Percentiles rank a stretch among this genome's conserved stretches.
Evolutionary conservation across 2,113 vertebrate genomes (phyloP).

Genomic region (Genyomyrus donnyi): DNA sequence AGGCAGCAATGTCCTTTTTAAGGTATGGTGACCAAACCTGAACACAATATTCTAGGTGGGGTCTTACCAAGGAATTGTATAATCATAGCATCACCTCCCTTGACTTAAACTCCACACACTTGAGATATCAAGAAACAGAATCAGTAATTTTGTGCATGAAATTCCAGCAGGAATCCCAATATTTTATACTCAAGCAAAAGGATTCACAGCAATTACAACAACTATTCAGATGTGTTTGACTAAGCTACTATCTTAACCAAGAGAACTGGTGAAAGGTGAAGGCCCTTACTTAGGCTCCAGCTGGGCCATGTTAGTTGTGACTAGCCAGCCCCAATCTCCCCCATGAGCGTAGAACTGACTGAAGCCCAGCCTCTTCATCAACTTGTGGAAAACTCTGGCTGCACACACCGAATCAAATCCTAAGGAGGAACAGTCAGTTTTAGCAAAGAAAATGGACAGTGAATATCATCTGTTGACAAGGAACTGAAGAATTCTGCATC

Average conservation of each 20-base stretch:
- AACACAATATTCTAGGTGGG: too few relatives aligned
- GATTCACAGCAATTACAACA: too few relatives aligned
- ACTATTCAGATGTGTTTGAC: too few relatives aligned
- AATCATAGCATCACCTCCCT: too few relatives aligned
- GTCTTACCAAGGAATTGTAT: too few relatives aligned
- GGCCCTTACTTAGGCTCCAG: constrained; percentile 62
- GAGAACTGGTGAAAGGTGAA: background rate
- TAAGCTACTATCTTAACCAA: background rate
- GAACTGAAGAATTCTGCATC: background rate
- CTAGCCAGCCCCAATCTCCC: constrained; percentile 74
- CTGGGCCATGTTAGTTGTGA: constrained; percentile 76
- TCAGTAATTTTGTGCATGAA: background rate
- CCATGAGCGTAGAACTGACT: constrained; percentile 74
- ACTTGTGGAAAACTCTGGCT: constrained; percentile 74
- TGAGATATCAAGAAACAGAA: background rate
- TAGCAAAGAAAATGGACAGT: background rate
- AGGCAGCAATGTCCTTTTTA: too few relatives aligned
- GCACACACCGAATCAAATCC: constrained; percentile 65
- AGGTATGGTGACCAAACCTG: too few relatives aligned
- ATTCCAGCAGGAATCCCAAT: background rate
- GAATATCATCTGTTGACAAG: background rate
- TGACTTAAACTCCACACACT: background rate
- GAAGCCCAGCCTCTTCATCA: constrained; percentile 80
- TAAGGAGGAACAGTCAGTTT: constrained; percentile 19
- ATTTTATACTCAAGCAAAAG: background rate